A percentile compares a stretch with the other conserved stretches of the same genome.
phyloP scores from a whole-genome alignment of 2,797 vertebrate genomes.

The Thripadectes ignobilis region DNA sequence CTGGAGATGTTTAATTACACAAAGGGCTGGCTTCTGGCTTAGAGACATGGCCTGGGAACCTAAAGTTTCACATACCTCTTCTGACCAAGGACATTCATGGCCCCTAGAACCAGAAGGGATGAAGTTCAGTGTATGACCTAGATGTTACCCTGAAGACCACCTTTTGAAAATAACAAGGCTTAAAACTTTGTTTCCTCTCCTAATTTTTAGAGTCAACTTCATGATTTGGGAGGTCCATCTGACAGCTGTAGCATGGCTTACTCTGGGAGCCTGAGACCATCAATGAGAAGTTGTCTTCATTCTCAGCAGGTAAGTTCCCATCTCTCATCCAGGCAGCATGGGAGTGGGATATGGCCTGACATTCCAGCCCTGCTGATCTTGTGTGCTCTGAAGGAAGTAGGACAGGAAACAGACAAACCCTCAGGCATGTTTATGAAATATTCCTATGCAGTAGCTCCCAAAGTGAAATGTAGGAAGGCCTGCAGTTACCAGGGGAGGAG shows the following conservation, averaged over 20 bases:
- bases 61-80: not conserved
- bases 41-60: not conserved
- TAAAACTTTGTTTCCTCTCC: not conserved
- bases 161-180: not conserved
- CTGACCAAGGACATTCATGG: not conserved
- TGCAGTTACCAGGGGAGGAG: not conserved
- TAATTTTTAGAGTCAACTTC: not conserved
- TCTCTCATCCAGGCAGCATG: not conserved
- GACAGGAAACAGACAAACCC: slow-evolving; percentile 46
- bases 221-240: not conserved
- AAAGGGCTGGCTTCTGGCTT: not conserved
- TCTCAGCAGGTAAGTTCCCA: not conserved
- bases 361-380: not conserved
- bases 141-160: not conserved
- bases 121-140: not conserved
- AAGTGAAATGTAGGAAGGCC: not conserved
- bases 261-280: rapidly evolving
- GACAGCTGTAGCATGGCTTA: rapidly evolving
- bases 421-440: slow-evolving; percentile 29
- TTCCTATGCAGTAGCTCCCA: not conserved
- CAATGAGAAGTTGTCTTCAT: not conserved
- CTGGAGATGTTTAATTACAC: not conserved
- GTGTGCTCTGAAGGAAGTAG: slow-evolving; percentile 27
- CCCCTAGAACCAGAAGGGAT: not conserved
- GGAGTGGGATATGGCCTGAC: not conserved